A percentile compares a stretch with the other conserved stretches of the same genome.
Conservation (phyloP, 2,888 invertebrate species). For the Sinohyriopsis cumingii region DNA sequence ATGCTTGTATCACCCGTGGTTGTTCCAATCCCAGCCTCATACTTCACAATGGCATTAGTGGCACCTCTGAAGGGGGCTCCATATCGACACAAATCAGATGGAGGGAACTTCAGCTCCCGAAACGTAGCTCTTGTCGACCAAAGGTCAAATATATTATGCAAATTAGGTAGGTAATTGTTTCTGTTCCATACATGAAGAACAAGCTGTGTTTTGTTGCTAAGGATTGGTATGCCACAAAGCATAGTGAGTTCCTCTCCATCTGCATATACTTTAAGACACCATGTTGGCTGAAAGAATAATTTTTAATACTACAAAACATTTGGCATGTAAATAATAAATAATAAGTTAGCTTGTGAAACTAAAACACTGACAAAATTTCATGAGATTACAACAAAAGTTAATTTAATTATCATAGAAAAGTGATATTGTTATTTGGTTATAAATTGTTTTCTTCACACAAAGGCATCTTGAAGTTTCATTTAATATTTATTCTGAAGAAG, state of each 20-base stretch:
- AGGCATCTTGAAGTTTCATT: no score
- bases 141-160: constrained; percentile 5
- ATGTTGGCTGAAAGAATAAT: constrained; percentile 3
- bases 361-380: no score
- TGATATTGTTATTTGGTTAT: no score
- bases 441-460: no score
- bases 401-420: no score
- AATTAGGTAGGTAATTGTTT: constrained; percentile 22
- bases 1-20: constrained; percentile 11
- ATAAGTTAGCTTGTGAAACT: no score
- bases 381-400: no score
- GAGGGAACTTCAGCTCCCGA: constrained; percentile 25
- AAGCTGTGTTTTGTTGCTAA: constrained; percentile 20
- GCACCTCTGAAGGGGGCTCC: constrained; percentile 33
- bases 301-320: no score
- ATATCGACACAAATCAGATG: constrained; percentile 26
- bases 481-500: no score
- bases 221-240: constrained; percentile 32
- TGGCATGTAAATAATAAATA: no score
- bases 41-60: constrained; percentile 28
- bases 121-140: constrained; percentile 21
- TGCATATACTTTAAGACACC: constrained; percentile 2
- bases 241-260: neutral
- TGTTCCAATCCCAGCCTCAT: constrained; percentile 33
- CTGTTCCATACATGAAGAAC: constrained; percentile 32